These are phyloP conservation scores for Dicentrarchus labrax DNA, from an alignment of 2,113 vertebrate genomes.

Conservation along the genomic window DNA sequence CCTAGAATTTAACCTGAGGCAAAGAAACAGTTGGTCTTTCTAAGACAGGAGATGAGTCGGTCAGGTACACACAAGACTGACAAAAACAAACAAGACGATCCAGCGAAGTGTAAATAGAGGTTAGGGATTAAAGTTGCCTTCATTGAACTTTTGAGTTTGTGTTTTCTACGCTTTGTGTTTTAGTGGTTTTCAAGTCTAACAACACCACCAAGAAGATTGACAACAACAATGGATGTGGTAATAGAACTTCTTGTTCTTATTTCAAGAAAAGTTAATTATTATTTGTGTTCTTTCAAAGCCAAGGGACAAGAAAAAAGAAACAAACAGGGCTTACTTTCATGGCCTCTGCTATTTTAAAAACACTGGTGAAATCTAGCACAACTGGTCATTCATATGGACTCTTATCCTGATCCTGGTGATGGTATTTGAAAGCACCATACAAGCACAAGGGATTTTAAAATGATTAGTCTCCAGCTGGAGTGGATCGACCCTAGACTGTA, in stretches of 20 bases:
- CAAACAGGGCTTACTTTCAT: background rate
- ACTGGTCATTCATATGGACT: background rate
- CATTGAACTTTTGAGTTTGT: background rate
- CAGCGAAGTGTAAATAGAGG: slow-evolving; percentile 13
- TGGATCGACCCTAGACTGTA: too few species aligned
- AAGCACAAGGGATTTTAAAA: too few species aligned
- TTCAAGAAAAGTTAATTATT: background rate
- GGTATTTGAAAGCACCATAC: background rate
- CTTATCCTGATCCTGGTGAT: background rate
- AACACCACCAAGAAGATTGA: background rate
- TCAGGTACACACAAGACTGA: background rate
- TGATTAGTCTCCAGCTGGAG: too few species aligned
- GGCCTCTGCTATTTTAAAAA: background rate
- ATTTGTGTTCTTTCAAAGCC: background rate
- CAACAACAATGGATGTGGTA: background rate
- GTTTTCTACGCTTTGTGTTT: background rate
- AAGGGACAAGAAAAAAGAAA: background rate
- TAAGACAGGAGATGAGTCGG: background rate
- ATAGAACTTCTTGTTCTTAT: background rate
- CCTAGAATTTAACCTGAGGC: background rate
- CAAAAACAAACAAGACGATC: slow-evolving; percentile 8
- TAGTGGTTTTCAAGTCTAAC: background rate
- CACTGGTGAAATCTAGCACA: background rate
- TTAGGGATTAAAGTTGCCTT: background rate
- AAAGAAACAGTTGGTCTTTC: background rate